Percentiles rank a stretch among this genome's conserved stretches.
Conservation (phyloP, 2,888 invertebrate species). For the Zhuqinia jingwanae region DNA sequence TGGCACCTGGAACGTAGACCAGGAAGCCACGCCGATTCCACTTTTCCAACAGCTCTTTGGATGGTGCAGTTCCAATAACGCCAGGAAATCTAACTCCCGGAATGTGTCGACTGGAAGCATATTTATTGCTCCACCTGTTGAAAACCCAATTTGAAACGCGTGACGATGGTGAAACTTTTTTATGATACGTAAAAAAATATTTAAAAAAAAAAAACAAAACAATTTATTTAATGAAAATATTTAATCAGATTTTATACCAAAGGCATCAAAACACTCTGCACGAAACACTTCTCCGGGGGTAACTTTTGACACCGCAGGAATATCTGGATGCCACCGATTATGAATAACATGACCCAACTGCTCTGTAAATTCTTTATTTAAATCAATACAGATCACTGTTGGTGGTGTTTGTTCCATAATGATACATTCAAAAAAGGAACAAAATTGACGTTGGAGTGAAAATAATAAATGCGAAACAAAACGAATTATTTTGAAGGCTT, state of each 20-base stretch:
- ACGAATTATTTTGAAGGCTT: no score
- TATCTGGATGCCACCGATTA: slow-evolving; percentile 73
- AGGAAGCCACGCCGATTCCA: slow-evolving; percentile 75
- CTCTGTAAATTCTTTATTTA: no score
- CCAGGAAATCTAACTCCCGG: slow-evolving; percentile 74
- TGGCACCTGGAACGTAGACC: slow-evolving; percentile 71
- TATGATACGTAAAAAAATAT: slow-evolving; percentile 1
- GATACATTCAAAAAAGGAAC: no score
- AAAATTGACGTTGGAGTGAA: no score
- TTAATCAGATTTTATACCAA: not conserved
- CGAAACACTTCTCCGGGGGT: slow-evolving; percentile 47
- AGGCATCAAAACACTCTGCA: not conserved
- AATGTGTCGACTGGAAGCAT: slow-evolving; percentile 71
- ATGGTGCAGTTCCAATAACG: slow-evolving; percentile 68
- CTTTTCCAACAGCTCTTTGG: slow-evolving; percentile 50
- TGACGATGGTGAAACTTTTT: no score
- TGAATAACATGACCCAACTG: slow-evolving; percentile 38
- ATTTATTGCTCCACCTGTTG: slow-evolving; percentile 75
- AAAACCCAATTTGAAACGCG: slow-evolving; percentile 76
- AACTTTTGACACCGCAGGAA: slow-evolving; percentile 52
- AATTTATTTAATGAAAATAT: not conserved
- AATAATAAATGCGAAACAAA: no score
- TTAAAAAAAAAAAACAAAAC: not conserved
- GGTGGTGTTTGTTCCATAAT: no score
- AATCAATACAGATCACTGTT: no score